Percentiles rank a stretch among this genome's conserved stretches.
Evolutionary conservation across 1,140 invertebrate species (phyloP).

Genomic region (Galleria mellonella): DNA sequence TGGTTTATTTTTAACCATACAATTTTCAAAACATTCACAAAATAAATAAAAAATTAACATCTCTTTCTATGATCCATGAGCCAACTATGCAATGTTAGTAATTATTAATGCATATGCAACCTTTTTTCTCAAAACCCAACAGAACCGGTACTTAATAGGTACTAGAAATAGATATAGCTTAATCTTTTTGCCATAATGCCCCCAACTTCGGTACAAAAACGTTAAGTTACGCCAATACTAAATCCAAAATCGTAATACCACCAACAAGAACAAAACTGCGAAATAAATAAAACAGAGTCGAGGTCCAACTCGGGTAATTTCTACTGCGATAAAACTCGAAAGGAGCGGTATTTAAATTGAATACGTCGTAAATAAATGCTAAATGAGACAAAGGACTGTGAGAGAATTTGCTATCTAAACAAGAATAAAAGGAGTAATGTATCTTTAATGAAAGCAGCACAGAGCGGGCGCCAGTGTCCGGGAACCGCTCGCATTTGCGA

Average conservation of each 20-base stretch:
- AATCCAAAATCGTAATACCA: conserved; percentile 31
- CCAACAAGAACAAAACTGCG: conserved; percentile 51
- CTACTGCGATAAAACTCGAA: conserved; percentile 57
- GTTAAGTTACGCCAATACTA: conserved; percentile 4
- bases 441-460: conserved; percentile 56
- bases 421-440: conserved; percentile 63
- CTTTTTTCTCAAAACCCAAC: too few relatives aligned
- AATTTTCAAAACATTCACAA: too few relatives aligned
- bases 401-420: conserved; percentile 63
- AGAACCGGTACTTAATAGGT: too few relatives aligned
- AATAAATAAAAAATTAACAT: too few relatives aligned
- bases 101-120: too few relatives aligned
- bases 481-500: conserved; percentile 8
- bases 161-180: too few relatives aligned
- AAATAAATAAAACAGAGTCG: conserved; percentile 56
- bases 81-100: too few relatives aligned
- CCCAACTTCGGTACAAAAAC: not conserved
- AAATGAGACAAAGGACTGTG: conserved; percentile 67
- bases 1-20: too few relatives aligned
- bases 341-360: conserved; percentile 66
- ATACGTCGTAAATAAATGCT: conserved; percentile 67
- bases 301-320: conserved; percentile 51
- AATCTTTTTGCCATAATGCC: not conserved
- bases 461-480: conserved; percentile 6
- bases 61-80: too few relatives aligned